phyloP scores from a whole-genome alignment of 2,113 vertebrate genomes.

The Thoracochromis brauschi region DNA sequence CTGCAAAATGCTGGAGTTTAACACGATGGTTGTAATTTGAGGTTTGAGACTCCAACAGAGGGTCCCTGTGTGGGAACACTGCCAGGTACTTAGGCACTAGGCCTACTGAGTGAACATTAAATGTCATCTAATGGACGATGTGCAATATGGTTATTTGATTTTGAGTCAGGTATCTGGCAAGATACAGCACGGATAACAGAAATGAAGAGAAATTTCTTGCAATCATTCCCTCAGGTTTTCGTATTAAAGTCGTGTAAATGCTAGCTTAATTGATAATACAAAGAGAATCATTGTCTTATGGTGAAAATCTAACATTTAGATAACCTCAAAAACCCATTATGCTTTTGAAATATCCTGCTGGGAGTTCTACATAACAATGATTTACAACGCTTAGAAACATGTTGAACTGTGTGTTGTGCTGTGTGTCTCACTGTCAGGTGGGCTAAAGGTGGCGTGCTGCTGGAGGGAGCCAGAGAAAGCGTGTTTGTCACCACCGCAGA shows the following conservation, averaged over 20 bases:
- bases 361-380: neutral
- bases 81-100: conserved; percentile 30
- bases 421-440: conserved; percentile 67
- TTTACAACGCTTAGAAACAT: neutral
- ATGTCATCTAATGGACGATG: conserved; percentile 30
- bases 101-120: conserved; percentile 34
- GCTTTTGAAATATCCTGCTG: neutral
- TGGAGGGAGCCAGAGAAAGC: conserved; percentile 83
- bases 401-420: neutral
- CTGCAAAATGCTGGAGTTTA: neutral
- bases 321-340: neutral
- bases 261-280: neutral
- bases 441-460: conserved; percentile 86
- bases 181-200: neutral
- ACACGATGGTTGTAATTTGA: conserved; percentile 4
- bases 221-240: neutral
- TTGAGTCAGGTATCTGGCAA: conserved; percentile 11
- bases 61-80: conserved; percentile 16
- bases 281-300: neutral
- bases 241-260: neutral
- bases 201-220: neutral
- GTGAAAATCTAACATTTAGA: neutral
- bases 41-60: conserved; percentile 14
- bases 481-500: conserved; percentile 88
- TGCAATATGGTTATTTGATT: conserved; percentile 29